Evolutionary conservation across 2,888 invertebrate genomes (phyloP), one percentile per base, ranked within the genome.

Genomic region (Lomographa bimaculata): DNA sequence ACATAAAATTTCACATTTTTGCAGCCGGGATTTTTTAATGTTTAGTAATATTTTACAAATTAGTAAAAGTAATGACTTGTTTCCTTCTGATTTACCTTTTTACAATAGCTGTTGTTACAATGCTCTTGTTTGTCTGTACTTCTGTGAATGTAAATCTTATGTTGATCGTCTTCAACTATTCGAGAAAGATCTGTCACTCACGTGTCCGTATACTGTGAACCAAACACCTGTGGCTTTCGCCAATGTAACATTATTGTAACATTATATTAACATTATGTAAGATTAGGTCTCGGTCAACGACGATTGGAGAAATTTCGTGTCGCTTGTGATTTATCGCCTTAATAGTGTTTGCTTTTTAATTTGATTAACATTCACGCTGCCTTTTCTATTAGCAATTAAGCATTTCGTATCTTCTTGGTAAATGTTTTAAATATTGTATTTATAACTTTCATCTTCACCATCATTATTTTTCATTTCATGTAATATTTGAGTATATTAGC

Each of bases 211-310:
- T 26, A 19, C 30, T 21, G 21, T 14, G 17, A 23, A 24, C 16
- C 30, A 11, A 26, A 60, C 79, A 79, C 71, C 72, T 77, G 76
- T 63, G 57, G 68, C 79, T 82, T 81, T 84, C 82, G 71, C 77
- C 64, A 45, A 58, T 59, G 64, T 64, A 68, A 67, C 66, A 74
- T 60, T 40, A 43, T 53, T 58, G 63, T 62, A 50, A 52, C 40
- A 56, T 82, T 79, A 72, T 65, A 61, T 74, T 62, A 50, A 50
- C 39, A 55, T 83, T 80, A 72, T 67, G 60, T 76, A 83, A 83
- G 56, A 44, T 57, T 56, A 75, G 84, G 82, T 82, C 83, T 84
- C 70, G 84, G 82, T 71, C 83, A 79, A 32, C 40, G 50, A 43
- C 45, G 46, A 44, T 44, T 40, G 38, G 64, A 60, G 68, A 71